Percentiles rank a stretch among this genome's conserved stretches.
Evolutionary conservation across 2,113 vertebrate species (phyloP).

Genomic region (Gulo gulo): DNA sequence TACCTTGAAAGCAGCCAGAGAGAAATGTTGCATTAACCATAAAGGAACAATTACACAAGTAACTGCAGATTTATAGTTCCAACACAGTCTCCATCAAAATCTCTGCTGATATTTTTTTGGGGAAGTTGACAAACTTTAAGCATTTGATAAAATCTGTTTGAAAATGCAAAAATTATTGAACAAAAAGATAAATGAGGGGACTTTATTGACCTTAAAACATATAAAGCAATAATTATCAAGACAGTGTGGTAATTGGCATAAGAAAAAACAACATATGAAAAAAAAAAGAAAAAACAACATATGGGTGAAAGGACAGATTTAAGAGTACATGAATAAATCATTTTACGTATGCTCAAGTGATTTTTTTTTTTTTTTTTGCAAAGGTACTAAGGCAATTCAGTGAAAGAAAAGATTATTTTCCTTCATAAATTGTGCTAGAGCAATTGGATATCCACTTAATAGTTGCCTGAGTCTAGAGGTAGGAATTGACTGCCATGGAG

Average conservation of each 20-base stretch:
- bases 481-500: background rate
- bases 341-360: background rate
- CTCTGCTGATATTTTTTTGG: background rate
- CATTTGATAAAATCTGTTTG: background rate
- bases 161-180: background rate
- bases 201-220: background rate
- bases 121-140: background rate
- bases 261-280: background rate
- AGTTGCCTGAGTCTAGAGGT: background rate
- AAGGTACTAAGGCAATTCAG: background rate
- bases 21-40: background rate
- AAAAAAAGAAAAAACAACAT: background rate
- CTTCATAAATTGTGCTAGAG: background rate
- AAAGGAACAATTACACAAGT: background rate
- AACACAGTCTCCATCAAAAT: background rate
- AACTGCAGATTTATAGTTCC: background rate
- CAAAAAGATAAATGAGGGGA: background rate
- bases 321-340: background rate
- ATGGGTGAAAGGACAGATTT: background rate
- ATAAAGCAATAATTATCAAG: background rate
- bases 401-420: background rate
- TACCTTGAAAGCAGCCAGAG: background rate
- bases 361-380: background rate
- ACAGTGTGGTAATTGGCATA: background rate
- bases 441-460: background rate